Percentiles rank a stretch among this genome's conserved stretches.
phyloP scores from a whole-genome alignment of 2,113 vertebrate species.

The Pseudonaja textilis region DNA sequence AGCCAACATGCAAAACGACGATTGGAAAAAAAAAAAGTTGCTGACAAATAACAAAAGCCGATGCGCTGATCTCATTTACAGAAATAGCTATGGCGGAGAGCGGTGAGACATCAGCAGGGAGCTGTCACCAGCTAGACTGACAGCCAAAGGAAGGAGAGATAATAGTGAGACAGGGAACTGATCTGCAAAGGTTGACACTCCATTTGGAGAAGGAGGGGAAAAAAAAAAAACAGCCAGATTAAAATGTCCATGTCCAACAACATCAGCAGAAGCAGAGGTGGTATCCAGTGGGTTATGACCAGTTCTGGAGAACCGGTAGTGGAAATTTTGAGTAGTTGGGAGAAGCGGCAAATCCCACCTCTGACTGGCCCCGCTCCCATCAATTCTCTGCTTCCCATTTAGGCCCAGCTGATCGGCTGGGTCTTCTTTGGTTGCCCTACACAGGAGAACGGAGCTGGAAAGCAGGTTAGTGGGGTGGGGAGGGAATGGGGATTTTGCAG shows the following conservation, averaged over 20 bases:
- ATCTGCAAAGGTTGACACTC: constrained; percentile 17
- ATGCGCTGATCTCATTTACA: constrained; percentile 12
- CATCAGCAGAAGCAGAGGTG: neutral
- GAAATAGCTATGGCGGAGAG: neutral
- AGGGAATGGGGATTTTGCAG: no score
- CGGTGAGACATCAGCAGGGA: neutral
- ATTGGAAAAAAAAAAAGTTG: neutral
- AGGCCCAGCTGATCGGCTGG: no score
- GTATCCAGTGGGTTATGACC: no score
- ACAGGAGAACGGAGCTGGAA: no score
- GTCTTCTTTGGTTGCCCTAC: no score
- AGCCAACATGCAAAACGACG: no score
- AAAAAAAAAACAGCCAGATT: constrained; percentile 9
- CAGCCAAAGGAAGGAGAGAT: neutral
- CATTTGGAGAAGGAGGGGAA: constrained; percentile 33
- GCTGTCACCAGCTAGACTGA: neutral
- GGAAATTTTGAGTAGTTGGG: no score
- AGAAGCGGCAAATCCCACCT: no score
- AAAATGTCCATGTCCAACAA: neutral
- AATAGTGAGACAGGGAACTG: neutral
- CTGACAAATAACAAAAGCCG: neutral
- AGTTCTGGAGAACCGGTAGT: no score
- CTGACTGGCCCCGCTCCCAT: no score
- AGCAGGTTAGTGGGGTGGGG: no score
- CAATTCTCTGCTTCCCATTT: no score